Evolutionary conservation across 2,888 invertebrate species (phyloP), one percentile per base, ranked within the genome.

Genomic region (Cephus pulcher): DNA sequence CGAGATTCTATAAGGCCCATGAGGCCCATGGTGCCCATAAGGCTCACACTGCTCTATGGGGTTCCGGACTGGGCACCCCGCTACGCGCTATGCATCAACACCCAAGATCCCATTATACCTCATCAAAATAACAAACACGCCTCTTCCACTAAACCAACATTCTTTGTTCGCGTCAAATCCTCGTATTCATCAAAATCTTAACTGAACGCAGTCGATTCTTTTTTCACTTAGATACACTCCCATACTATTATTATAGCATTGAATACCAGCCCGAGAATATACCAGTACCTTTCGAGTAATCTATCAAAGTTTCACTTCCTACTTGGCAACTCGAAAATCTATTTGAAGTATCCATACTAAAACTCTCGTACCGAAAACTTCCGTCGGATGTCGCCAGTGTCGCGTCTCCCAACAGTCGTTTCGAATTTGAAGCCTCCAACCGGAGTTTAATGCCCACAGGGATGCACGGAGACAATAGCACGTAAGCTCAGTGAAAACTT

Each of bases 61-160:
- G 80, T 69, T 81, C 80, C 75, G 34, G 69, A 71, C 81, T 76
- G 78, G 89, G 87, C 90, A 88, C 90, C 90, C 90, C 86, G 91
- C 91, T 89, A 90, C 85, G 91, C 88, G 86, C 91, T 85, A 91
- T 91, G 90, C 89, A 91, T 91, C 91, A 91, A 91, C 91, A 91
- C 91, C 90, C 90, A 86, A 88, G 86, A 89, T 89, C 88, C 88
- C 88, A 90, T 90, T 91, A 90, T 90, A 89, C 86, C 89, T 89
- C 89, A 90, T 90, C 89, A 88, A 90, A 90, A 90, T 89, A 90
- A 90, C 90, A 90, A 90, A 90, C 90, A 90, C 88, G 87, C 88
- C 88, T 88, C 86, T 87, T 84, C 86, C 85, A 86, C 86, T 90
- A 90, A 90, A 90, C 89, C 88, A 90, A 90, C 90, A 90, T 90